Evolutionary conservation across 37 sponge, comb jelly and placozoan species (phyloP), one percentile per base, ranked within the genome.

Genomic region (Spongilla lacustris): DNA sequence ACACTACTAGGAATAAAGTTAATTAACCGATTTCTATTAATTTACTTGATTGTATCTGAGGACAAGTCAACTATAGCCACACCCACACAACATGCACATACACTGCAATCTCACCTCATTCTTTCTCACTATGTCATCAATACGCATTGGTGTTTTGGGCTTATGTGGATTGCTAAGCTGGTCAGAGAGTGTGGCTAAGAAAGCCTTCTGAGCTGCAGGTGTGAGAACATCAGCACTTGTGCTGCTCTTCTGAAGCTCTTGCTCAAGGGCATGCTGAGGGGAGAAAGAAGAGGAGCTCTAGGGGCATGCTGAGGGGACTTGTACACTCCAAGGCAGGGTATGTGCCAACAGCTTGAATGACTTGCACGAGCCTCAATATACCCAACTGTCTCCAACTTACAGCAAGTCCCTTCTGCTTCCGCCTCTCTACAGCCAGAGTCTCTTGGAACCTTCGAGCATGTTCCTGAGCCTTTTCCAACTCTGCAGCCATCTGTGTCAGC

Each of bases 371-470:
- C 46, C 46, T 46, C 46, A 46, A 46, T 8, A 46, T 10, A 46
- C 46, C n/a, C n/a, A n/a, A 46, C 29, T 0, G 31, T 26, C 31
- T 31, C 31, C 8, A 23, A 46, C 73, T 73, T 78, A 95, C 96
- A 68, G 83, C 80, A 32, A 95, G 36, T 68, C 85, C 87, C 58
- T 91, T 92, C 71, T 92, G 93, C 84, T 95, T 95, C 6, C 96
- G 46, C 69, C 86, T 82, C 78, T 95, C 96, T 12, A 67, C 82
- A 29, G 84, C 75, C 10, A 95, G 85, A 69, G 92, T 66, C 34
- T 92, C 96, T 83, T 95, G 96, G 66, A 95, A 95, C 66, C 93
- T 69, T 38, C 85, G 36, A 38, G 96, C 93, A 73, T 89, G 87
- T 38, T 95, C 93, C 58, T 95, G 96, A 22, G 96, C 84, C 41